A percentile compares a stretch with the other conserved stretches of the same genome.
Conservation (phyloP, 92 coral and sea anemone species). For the Porites evermanni region DNA sequence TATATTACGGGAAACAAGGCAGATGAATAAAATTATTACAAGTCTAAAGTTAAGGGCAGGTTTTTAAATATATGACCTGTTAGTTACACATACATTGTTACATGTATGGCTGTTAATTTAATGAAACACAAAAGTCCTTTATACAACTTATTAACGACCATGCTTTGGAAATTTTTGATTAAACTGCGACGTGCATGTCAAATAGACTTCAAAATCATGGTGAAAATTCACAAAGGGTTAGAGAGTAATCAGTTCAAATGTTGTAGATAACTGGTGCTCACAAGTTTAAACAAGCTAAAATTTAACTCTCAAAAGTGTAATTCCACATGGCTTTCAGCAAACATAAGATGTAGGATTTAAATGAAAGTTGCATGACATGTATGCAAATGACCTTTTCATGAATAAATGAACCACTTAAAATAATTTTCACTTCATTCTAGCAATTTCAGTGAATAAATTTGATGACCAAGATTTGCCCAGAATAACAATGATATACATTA, state of each 20-base stretch:
- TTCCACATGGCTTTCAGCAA: slow-evolving; percentile 11
- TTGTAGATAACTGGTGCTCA: not conserved
- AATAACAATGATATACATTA: not conserved
- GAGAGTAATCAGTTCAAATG: not conserved
- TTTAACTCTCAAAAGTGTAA: not conserved
- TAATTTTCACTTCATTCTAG: slow-evolving; percentile 12
- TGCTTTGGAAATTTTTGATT: too few relatives aligned
- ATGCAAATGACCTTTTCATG: slow-evolving; percentile 5
- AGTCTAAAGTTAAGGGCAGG: too few relatives aligned
- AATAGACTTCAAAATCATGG: too few relatives aligned
- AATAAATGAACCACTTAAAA: not conserved
- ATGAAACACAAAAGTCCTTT: too few relatives aligned
- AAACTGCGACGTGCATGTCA: too few relatives aligned
- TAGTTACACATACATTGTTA: too few relatives aligned
- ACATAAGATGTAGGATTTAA: not conserved
- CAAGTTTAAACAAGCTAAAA: not conserved
- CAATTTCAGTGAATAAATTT: slow-evolving; percentile 10
- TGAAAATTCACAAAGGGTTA: too few relatives aligned
- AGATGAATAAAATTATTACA: too few relatives aligned
- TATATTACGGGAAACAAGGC: too few relatives aligned
- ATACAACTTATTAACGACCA: too few relatives aligned
- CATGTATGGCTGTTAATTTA: too few relatives aligned
- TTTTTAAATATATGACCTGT: too few relatives aligned
- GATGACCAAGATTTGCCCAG: not conserved
- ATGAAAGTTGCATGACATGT: not conserved